Percentiles rank a stretch among this genome's conserved stretches.
phyloP scores from a whole-genome alignment of 2,113 vertebrate species.

The Oryzias woworae region DNA sequence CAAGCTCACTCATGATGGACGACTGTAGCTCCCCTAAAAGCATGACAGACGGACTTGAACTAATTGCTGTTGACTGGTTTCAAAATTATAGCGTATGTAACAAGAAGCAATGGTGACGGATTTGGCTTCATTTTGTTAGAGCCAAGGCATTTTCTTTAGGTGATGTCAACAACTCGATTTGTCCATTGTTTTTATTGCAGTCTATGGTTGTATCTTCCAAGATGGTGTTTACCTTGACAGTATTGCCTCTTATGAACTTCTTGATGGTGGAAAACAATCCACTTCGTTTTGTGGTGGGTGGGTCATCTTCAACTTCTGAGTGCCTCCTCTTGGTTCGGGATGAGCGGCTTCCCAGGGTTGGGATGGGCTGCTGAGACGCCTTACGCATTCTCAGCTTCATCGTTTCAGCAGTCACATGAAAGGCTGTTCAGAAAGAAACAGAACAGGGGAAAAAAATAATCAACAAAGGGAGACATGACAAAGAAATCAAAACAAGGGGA shows the following conservation, averaged over 20 bases:
- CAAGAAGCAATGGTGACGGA: too few relatives aligned
- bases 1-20: too few relatives aligned
- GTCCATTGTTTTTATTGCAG: background rate
- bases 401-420: constrained; percentile 88
- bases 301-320: constrained; percentile 74
- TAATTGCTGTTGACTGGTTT: too few relatives aligned
- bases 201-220: background rate
- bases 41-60: too few relatives aligned
- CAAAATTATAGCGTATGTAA: too few relatives aligned
- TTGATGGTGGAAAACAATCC: constrained; percentile 78
- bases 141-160: too few relatives aligned
- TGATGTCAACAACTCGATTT: too few relatives aligned
- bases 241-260: constrained; percentile 77
- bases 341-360: constrained; percentile 78
- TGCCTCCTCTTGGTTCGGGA: constrained; percentile 89
- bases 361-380: constrained; percentile 90
- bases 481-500: background rate
- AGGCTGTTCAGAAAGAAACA: constrained; percentile 71
- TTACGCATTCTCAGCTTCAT: constrained; percentile 99
- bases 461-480: background rate
- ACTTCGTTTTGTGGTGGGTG: constrained; percentile 63
- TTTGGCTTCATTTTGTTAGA: too few relatives aligned
- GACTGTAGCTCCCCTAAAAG: too few relatives aligned
- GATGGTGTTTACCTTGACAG: constrained; percentile 83
- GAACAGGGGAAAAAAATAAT: background rate